phyloP scores from a whole-genome alignment of 2,888 invertebrate genomes.

The Agapostemon virescens region DNA sequence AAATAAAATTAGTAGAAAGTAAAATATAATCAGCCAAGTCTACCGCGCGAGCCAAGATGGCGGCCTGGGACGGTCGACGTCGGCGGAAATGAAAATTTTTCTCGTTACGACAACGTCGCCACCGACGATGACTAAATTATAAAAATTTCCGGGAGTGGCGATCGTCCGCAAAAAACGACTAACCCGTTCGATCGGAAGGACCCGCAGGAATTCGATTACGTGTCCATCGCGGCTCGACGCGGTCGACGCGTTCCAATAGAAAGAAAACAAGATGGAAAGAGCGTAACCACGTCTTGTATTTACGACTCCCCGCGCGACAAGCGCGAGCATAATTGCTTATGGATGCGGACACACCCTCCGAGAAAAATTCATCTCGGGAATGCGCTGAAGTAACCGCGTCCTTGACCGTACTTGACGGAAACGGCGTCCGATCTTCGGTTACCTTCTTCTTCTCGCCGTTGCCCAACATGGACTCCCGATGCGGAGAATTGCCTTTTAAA shows the following conservation, averaged over 20 bases:
- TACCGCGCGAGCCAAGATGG: conserved; percentile 26
- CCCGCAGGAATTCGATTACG: conserved; percentile 41
- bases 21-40: conserved; percentile 21
- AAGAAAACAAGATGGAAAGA: conserved; percentile 17
- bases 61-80: neutral
- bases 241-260: neutral
- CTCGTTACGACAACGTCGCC: neutral
- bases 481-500: conserved; percentile 3
- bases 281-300: conserved; percentile 3
- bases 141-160: conserved; percentile 44
- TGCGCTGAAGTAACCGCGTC: conserved; percentile 57
- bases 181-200: neutral
- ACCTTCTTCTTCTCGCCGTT: conserved; percentile 43
- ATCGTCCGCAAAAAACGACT: neutral
- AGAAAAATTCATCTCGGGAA: conserved; percentile 61
- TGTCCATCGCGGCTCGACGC: neutral
- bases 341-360: conserved; percentile 60
- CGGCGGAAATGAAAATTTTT: conserved; percentile 42
- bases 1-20: conserved; percentile 36
- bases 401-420: conserved; percentile 66
- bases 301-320: conserved; percentile 38
- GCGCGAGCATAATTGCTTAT: conserved; percentile 60
- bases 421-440: conserved; percentile 45
- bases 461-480: conserved; percentile 37
- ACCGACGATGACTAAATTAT: conserved; percentile 41